Evolutionary conservation across 2,797 vertebrate species (phyloP).

Genomic region (Anguilla anguilla): DNA sequence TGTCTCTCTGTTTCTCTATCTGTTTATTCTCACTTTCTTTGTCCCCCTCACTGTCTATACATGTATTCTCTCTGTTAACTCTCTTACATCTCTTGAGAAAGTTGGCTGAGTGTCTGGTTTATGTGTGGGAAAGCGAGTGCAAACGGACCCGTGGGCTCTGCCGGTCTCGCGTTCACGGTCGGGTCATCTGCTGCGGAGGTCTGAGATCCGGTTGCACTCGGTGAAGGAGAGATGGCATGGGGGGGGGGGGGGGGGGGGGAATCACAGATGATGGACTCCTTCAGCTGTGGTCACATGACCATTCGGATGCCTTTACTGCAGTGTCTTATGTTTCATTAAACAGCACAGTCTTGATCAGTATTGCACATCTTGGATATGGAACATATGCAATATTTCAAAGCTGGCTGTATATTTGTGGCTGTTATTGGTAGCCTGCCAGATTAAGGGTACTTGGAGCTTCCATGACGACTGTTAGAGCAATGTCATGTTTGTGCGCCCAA

Average conservation of each 20-base stretch:
- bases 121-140: background rate
- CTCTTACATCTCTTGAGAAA: background rate
- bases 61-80: constrained; percentile 11
- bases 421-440: background rate
- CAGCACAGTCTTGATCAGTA: background rate
- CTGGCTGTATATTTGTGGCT: background rate
- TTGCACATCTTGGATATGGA: background rate
- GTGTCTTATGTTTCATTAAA: background rate
- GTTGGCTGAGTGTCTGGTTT: background rate
- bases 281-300: background rate
- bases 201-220: too few relatives aligned
- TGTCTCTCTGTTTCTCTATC: background rate
- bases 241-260: too few relatives aligned
- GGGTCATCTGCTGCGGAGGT: background rate
- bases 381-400: background rate
- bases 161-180: background rate
- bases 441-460: background rate
- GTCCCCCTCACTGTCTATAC: background rate
- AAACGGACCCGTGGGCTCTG: background rate
- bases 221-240: too few relatives aligned
- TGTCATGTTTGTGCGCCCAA: background rate
- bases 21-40: background rate
- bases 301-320: background rate
- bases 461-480: background rate
- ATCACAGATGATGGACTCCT: background rate